Evolutionary conservation across 2,113 vertebrate species (phyloP).

Genomic region (Perca flavescens): DNA sequence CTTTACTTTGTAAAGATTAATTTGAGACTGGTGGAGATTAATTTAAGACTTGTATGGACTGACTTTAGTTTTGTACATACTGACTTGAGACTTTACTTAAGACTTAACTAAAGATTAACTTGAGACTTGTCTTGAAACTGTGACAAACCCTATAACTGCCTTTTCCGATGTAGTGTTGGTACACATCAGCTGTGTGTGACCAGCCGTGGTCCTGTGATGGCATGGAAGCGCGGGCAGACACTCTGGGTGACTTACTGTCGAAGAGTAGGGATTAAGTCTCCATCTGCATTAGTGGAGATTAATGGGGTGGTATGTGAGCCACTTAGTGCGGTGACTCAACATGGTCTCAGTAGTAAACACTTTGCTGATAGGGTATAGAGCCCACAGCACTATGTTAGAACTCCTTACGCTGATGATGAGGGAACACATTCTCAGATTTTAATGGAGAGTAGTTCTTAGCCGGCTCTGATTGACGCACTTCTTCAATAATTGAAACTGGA

Average conservation of each 20-base stretch:
- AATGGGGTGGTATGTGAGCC: constrained; percentile 63
- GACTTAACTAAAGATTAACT: not conserved
- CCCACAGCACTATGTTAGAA: not conserved
- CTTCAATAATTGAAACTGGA: constrained; percentile 48
- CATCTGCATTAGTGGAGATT: constrained; percentile 77
- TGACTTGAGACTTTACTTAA: not conserved
- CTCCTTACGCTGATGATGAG: constrained; percentile 2
- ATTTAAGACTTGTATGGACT: too few species aligned
- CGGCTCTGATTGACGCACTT: constrained; percentile 7
- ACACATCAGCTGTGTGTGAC: not conserved
- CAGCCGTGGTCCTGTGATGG: not conserved
- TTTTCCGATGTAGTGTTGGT: not conserved
- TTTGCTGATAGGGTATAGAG: constrained; percentile 20
- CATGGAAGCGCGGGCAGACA: not conserved
- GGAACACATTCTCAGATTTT: constrained; percentile 6
- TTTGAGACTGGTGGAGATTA: too few species aligned
- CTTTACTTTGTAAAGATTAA: too few species aligned
- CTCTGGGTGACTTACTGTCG: constrained; percentile 26
- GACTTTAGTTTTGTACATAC: not conserved
- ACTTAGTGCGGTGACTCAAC: constrained; percentile 43
- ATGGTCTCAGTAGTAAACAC: constrained; percentile 36
- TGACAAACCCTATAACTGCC: not conserved
- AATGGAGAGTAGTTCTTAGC: not conserved
- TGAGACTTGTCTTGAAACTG: not conserved
- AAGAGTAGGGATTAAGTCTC: constrained; percentile 70